Evolutionary conservation across 2,113 vertebrate genomes (phyloP), one percentile per base, ranked within the genome.

Genomic region (Telmatochromis sp.): DNA sequence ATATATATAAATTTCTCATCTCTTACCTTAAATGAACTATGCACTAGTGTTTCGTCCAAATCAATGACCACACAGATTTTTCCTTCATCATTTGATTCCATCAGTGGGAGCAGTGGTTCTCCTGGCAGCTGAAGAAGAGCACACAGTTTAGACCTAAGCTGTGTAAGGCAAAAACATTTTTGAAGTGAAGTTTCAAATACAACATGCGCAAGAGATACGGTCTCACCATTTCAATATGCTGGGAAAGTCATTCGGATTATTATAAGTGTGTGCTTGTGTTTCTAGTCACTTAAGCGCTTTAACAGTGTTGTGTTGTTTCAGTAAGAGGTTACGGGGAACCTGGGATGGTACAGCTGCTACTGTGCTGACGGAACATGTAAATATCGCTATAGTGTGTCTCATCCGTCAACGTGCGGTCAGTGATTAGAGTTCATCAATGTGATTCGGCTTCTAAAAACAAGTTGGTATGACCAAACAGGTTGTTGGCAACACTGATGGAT

Each of bases 51-150:
- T 95, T 97, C 97, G 91, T 97, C 97, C 93, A 97, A 94, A 92
- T 97, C 97, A 42, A 97, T 97, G 53, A 97, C 96, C 58, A 97
- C 96, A 68, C 97, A 97, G 93, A 97, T 96, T 94, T 97, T 97
- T 45, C 95, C 95, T 54, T 86, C 87, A 65, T 96, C 96, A 79
- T 94, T 90, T 8, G 95, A 95, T 84, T 95, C 90, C 15, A 95
- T 91, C 86, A 86, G 94, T 14, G 97, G 95, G 17, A 97, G 96
- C 73, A 97, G 93, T 4, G 96, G 95, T 81, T 95, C 91, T 11
- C 89, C 85, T 63, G 94, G 94, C 71, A 92, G 92, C 97, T 97
- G 86, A 45, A 47, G 54, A 89, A 4, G 54, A 85, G 81, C 13
- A 71, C 15, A 75, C 9, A 35, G 21, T 90, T 81, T 35, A 81